Conservation (phyloP, 1,140 invertebrate genomes). For the Drosophila triauraria region DNA sequence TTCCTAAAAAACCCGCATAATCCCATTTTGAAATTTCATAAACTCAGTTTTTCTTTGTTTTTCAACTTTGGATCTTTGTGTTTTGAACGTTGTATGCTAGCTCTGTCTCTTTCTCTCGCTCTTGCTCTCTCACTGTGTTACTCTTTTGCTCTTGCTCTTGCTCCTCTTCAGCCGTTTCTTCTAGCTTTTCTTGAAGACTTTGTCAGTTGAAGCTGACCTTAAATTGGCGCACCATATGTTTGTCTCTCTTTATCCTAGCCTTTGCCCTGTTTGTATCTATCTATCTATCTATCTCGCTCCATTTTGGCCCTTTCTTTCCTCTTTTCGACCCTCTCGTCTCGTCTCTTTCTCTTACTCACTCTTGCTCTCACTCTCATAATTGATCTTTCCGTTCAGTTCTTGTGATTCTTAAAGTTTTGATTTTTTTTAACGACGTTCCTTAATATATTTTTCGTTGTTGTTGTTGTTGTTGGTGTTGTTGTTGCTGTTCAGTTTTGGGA, state of each 20-base stretch:
- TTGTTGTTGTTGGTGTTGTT: constrained; percentile 39
- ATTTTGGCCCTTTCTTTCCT: not conserved
- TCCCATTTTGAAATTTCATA: constrained; percentile 15
- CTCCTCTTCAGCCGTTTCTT: constrained; percentile 6
- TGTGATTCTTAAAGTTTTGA: constrained; percentile 26
- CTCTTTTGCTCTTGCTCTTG: constrained; percentile 6
- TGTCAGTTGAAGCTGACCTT: not conserved
- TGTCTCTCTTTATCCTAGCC: constrained; percentile 10
- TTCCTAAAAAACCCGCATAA: not conserved
- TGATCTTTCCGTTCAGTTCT: constrained; percentile 26
- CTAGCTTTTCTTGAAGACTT: constrained; percentile 14
- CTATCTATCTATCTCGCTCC: not conserved
- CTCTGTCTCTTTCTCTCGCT: constrained; percentile 28
- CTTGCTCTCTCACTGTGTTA: not conserved
- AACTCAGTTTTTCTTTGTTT: constrained; percentile 10
- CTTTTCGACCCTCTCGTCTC: constrained; percentile 4
- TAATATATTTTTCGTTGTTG: constrained; percentile 36
- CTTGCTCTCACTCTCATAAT: constrained; percentile 9
- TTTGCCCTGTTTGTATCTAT: not conserved
- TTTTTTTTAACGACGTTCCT: constrained; percentile 26
- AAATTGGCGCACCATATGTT: constrained; percentile 24
- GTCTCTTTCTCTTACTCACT: not conserved
- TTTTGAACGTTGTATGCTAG: constrained; percentile 44
- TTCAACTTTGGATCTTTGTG: constrained; percentile 35
- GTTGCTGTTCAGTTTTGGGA: constrained; percentile 46